Base-by-base conservation (phyloP, 2,113 vertebrate genomes). In the Okapia johnstoni region DNA sequence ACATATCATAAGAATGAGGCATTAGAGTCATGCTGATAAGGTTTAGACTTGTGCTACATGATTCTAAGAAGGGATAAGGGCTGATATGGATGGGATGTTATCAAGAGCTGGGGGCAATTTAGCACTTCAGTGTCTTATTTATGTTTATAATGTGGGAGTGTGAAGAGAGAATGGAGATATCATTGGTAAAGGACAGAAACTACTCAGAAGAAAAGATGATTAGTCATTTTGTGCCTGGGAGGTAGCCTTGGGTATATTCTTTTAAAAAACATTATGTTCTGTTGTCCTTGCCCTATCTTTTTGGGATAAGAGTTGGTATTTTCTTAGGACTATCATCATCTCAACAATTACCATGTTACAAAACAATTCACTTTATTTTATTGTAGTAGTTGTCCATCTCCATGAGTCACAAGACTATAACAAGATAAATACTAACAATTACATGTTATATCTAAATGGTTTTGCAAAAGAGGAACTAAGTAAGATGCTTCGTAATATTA, bases 361-460 rank as follows among this genome's bases (percentile, higher is more conserved):
- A 87, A 96, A 96, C 95, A 88, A 98, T 36, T 96, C 89, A 86
- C 60, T 96, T 55, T 8, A 83, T 36, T 93, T 91, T 54, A 76
- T 58, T 50, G 83, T 52, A 97, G 55, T 7, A 17, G 58, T 96
- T 97, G n/a, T 90, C 46, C 92, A 17, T 3, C 1, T 58, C 61
- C 90, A 88, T 92, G 88, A 98, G 85, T 97, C 95, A 95, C 95
- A 94, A 23, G 50, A 94, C 57, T 55, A 40, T 57, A 70, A 25
- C 3, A 33, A 96, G 1, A 28, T 80, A 86, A 97, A 57, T 0
- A 0, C 58, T 81, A 13, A 54, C 0, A 1, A 85, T 36, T 94
- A 26, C 7, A 97, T 30, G 77, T 93, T 0, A 0, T 3, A 6
- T n/a, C n/a, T 16, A 92, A 76, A 58, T 4, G 50, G 16, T 63